Conservation (phyloP, 2,888 invertebrate genomes). For the Acleris sparsana region DNA sequence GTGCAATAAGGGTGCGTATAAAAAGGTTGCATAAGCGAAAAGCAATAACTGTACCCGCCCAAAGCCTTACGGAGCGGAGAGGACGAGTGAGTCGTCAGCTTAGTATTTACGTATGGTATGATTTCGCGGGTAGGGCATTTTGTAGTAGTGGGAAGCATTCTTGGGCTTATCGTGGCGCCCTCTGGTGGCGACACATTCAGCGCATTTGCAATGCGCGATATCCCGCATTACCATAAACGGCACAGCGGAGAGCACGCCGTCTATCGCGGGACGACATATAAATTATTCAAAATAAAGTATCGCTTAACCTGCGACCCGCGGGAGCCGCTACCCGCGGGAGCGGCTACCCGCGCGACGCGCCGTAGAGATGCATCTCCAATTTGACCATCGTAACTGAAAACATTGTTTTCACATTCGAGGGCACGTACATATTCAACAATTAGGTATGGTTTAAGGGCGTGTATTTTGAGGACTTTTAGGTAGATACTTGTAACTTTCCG, state of each 20-base stretch:
- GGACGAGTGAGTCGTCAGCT: conserved; percentile 4
- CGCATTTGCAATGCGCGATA: conserved; percentile 83
- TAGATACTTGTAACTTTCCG: too few species aligned
- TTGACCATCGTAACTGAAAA: conserved; percentile 34
- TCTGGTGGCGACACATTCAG: conserved; percentile 79
- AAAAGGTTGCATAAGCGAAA: conserved; percentile 30
- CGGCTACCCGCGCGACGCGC: conserved; percentile 36
- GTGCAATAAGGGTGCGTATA: conserved; percentile 20
- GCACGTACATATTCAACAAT: too few species aligned
- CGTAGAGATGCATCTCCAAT: conserved; percentile 33
- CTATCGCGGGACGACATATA: conserved; percentile 82
- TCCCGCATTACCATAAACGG: conserved; percentile 82
- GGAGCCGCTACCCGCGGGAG: conserved; percentile 48
- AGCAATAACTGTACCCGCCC: conserved; percentile 21
- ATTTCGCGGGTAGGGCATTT: conserved; percentile 18
- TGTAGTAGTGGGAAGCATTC: conserved; percentile 55
- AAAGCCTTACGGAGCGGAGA: conserved; percentile 4
- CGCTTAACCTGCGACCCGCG: conserved; percentile 80
- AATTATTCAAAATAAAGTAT: conserved; percentile 85
- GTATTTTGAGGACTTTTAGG: too few species aligned
- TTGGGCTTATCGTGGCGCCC: conserved; percentile 69
- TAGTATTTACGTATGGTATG: not conserved
- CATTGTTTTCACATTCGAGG: not conserved
- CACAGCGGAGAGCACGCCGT: conserved; percentile 80
- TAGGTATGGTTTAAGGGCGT: too few species aligned